Conservation (phyloP, 2,113 vertebrate genomes). For the Pelmatolapia mariae region DNA sequence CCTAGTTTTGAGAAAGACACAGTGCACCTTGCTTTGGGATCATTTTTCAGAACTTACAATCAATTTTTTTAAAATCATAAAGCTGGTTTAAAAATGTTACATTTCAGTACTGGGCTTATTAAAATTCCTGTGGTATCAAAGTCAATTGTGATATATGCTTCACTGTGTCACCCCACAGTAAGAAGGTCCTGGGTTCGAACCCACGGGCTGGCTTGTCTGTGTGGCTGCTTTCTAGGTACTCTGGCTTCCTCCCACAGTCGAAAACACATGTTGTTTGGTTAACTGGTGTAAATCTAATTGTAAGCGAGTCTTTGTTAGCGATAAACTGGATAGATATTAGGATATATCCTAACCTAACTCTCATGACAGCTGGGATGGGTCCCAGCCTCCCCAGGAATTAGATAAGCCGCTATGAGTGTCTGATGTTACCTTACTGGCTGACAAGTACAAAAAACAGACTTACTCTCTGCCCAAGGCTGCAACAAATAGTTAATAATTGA, state of each 20-base stretch:
- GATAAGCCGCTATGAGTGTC: background rate
- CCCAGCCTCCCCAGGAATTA: background rate
- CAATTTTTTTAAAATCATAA: fast-evolving
- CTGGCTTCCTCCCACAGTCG: fast-evolving
- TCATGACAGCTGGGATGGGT: background rate
- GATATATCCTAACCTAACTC: background rate
- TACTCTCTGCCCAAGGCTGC: background rate
- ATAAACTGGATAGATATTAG: background rate
- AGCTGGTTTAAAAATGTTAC: background rate
- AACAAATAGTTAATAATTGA: background rate
- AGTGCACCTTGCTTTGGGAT: background rate
- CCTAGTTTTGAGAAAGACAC: background rate
- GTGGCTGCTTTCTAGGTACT: background rate
- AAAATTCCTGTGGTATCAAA: background rate
- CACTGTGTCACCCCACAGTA: background rate
- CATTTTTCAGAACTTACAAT: background rate
- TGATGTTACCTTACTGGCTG: background rate
- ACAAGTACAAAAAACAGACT: background rate
- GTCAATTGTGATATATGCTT: background rate
- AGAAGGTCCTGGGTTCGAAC: background rate
- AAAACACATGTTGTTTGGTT: background rate
- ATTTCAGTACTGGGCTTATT: background rate
- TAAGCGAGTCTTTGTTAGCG: background rate
- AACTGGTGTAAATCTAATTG: background rate
- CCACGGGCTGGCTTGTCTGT: background rate